These are phyloP conservation scores for Gadus chalcogrammus DNA, from an alignment of 2,113 vertebrate genomes.

Conservation along the genomic window DNA sequence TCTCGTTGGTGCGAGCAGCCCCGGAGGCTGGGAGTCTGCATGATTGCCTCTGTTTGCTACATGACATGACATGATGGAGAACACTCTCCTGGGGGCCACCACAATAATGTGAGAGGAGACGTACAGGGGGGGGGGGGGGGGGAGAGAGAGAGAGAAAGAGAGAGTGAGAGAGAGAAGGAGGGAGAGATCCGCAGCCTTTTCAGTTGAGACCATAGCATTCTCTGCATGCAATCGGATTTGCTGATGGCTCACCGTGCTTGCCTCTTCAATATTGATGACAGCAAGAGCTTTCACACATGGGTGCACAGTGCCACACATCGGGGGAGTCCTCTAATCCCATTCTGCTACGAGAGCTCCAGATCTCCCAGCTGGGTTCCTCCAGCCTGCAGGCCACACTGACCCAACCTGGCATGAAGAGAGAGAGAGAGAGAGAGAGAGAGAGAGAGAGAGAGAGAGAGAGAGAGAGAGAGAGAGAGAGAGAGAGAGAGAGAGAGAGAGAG, in stretches of 20 bases:
- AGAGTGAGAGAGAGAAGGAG: background rate
- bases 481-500: slow-evolving; percentile 65
- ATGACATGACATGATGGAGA: slow-evolving; percentile 74
- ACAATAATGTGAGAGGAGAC: slow-evolving; percentile 72
- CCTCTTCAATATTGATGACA: slow-evolving; percentile 69
- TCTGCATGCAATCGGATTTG: slow-evolving; percentile 71
- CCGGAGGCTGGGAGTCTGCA: slow-evolving; percentile 59
- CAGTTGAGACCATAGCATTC: slow-evolving; percentile 64
- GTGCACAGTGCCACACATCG: slow-evolving; percentile 29
- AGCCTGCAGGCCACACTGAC: slow-evolving; percentile 39
- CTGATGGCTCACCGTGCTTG: slow-evolving; percentile 67
- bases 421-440: slow-evolving; percentile 25
- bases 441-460: slow-evolving; percentile 53
- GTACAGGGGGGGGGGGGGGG: slow-evolving; percentile 16
- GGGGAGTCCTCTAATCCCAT: slow-evolving; percentile 72
- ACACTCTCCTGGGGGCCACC: slow-evolving; percentile 66
- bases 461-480: slow-evolving; percentile 69
- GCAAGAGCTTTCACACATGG: slow-evolving; percentile 66
- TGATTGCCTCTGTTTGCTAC: slow-evolving; percentile 74
- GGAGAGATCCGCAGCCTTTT: slow-evolving; percentile 42
- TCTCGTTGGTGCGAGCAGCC: slow-evolving; percentile 56
- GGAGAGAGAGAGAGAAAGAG: background rate
- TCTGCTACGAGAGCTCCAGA: slow-evolving; percentile 64
- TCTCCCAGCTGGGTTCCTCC: slow-evolving; percentile 68
- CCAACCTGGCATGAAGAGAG: slow-evolving; percentile 58